Conservation (phyloP, 35 echinoderm and acorn worm genomes). For the Ophioderma brevispina region DNA sequence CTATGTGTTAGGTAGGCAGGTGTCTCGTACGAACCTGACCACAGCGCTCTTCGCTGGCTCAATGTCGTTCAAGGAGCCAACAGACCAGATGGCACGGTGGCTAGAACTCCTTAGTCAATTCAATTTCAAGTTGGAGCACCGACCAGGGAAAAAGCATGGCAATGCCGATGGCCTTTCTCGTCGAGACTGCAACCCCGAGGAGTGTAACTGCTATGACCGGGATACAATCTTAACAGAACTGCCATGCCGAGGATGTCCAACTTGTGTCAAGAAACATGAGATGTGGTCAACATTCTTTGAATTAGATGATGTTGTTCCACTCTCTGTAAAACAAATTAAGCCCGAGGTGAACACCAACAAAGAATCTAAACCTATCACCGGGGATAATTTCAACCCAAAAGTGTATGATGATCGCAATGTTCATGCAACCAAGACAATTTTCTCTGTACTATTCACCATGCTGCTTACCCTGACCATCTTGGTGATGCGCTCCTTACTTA, state of each 20-base stretch:
- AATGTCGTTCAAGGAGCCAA: constrained; percentile 58
- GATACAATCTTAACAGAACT: constrained; percentile 35
- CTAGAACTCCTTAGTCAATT: constrained; percentile 45
- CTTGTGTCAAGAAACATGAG: not conserved
- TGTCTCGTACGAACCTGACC: constrained; percentile 64
- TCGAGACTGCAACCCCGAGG: constrained; percentile 27
- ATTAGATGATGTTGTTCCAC: constrained; percentile 33
- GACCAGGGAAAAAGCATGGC: constrained; percentile 42
- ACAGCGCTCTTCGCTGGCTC: constrained; percentile 40
- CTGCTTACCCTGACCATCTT: not conserved
- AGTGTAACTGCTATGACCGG: constrained; percentile 54
- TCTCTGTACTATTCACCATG: not conserved
- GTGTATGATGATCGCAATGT: not conserved
- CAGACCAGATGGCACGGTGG: constrained; percentile 67
- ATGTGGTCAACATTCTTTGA: constrained; percentile 39
- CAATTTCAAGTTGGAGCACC: constrained; percentile 45
- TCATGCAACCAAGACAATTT: not conserved
- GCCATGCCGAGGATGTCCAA: constrained; percentile 7
- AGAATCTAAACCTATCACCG: not conserved
- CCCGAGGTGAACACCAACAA: not conserved
- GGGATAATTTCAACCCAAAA: too few relatives aligned
- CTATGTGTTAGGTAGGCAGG: constrained; percentile 42
- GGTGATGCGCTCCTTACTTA: not conserved
- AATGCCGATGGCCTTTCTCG: constrained; percentile 52
- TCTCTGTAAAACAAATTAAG: not conserved